Conservation (phyloP, 1,140 invertebrate species). For the Nylanderia fulva region DNA sequence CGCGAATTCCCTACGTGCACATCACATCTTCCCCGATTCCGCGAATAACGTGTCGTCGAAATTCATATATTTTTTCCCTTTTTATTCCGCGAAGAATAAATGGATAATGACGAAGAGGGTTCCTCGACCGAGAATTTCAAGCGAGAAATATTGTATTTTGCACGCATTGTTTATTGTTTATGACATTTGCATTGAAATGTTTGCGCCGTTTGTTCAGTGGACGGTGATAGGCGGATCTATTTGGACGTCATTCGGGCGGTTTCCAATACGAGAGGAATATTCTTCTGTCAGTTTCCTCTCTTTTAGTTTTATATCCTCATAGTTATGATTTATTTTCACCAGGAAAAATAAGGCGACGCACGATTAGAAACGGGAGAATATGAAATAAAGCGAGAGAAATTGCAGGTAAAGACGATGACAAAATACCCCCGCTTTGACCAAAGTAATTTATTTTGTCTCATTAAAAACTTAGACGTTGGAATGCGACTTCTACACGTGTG, state of each 20-base stretch:
- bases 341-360: background rate
- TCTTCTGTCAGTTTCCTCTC: background rate
- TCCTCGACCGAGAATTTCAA: background rate
- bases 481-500: conserved; percentile 84
- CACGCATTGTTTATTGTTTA: no score
- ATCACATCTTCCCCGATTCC: background rate
- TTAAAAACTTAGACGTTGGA: conserved; percentile 84
- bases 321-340: background rate
- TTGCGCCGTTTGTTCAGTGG: no score
- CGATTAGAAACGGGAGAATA: background rate
- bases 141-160: background rate
- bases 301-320: background rate
- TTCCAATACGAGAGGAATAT: background rate
- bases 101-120: no score
- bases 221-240: background rate
- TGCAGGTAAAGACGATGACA: background rate
- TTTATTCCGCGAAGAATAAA: no score
- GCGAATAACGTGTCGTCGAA: no score
- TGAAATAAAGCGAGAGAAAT: background rate
- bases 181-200: no score
- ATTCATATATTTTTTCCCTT: no score
- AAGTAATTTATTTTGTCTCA: conserved; percentile 83
- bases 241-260: background rate
- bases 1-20: conserved; percentile 2
- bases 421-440: conserved; percentile 72